Conservation (phyloP, 2,888 invertebrate species). For the Xestia c-nigrum region DNA sequence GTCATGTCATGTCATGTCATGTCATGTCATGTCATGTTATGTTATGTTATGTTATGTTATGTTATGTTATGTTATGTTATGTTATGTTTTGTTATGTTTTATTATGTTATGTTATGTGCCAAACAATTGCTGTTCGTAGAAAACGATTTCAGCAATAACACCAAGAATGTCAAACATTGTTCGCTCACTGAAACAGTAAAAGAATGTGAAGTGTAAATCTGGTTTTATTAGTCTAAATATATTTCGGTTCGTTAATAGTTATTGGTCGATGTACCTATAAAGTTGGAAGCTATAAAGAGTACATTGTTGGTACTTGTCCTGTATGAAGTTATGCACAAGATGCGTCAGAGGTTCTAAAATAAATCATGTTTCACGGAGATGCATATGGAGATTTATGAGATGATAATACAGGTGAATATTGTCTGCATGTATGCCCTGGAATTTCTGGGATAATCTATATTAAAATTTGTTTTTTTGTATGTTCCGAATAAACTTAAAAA, state of each 20-base stretch:
- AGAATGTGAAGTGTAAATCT: conserved; percentile 33
- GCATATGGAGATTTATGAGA: conserved; percentile 17
- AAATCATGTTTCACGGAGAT: conserved; percentile 33
- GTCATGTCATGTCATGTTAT: too few species aligned
- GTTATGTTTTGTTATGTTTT: too few species aligned
- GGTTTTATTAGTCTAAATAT: conserved; percentile 21
- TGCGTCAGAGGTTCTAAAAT: conserved; percentile 54
- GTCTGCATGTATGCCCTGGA: conserved; percentile 1
- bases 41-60: too few species aligned
- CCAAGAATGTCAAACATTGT: conserved; percentile 15
- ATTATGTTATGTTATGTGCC: not conserved
- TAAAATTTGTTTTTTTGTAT: too few species aligned
- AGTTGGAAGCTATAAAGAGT: conserved; percentile 21
- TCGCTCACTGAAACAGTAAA: not conserved
- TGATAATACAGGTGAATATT: conserved; percentile 30
- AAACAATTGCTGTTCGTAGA: not conserved
- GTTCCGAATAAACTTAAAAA: too few species aligned
- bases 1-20: too few species aligned
- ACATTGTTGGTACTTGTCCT: conserved; percentile 28
- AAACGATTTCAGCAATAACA: not conserved
- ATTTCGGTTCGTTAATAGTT: not conserved
- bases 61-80: too few species aligned
- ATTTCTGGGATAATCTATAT: not conserved
- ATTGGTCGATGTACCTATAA: conserved; percentile 25
- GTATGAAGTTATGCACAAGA: conserved; percentile 23